These are phyloP conservation scores for Syngnathus scovelli DNA, from an alignment of 2,113 vertebrate species.

Conservation along the genomic window DNA sequence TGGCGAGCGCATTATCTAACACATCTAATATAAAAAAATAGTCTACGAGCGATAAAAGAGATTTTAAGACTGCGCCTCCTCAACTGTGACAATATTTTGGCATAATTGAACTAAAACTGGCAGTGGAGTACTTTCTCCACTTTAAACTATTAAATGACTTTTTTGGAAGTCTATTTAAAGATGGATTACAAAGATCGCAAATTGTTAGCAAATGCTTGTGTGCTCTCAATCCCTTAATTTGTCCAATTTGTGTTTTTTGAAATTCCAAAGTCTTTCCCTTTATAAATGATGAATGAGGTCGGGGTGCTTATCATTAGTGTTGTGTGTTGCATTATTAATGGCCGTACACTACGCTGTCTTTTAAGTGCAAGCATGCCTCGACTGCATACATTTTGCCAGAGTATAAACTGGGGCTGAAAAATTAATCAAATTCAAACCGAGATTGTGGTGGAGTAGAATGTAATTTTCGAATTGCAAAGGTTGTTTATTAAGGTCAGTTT, in stretches of 20 bases:
- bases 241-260: slow-evolving; percentile 31
- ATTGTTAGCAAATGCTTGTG: neutral
- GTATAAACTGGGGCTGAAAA: neutral
- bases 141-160: slow-evolving; percentile 71
- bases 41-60: neutral
- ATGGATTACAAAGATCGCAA: slow-evolving; percentile 8
- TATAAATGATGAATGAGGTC: slow-evolving; percentile 43
- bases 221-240: slow-evolving; percentile 1
- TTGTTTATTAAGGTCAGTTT: too few species aligned
- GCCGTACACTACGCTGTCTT: slow-evolving; percentile 29
- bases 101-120: slow-evolving; percentile 57
- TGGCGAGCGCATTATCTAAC: neutral
- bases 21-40: neutral
- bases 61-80: slow-evolving; percentile 7
- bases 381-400: neutral
- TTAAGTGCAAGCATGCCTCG: slow-evolving; percentile 24
- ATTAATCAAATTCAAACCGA: too few species aligned
- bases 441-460: too few species aligned
- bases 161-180: slow-evolving; percentile 44
- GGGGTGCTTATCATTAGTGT: slow-evolving; percentile 41
- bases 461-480: too few species aligned
- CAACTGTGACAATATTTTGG: slow-evolving; percentile 57
- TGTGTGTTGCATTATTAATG: slow-evolving; percentile 48
- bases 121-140: slow-evolving; percentile 17
- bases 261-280: slow-evolving; percentile 34